These are phyloP conservation scores for Volucella inflata DNA, from an alignment of 2,888 invertebrate species.

Conservation along the genomic window DNA sequence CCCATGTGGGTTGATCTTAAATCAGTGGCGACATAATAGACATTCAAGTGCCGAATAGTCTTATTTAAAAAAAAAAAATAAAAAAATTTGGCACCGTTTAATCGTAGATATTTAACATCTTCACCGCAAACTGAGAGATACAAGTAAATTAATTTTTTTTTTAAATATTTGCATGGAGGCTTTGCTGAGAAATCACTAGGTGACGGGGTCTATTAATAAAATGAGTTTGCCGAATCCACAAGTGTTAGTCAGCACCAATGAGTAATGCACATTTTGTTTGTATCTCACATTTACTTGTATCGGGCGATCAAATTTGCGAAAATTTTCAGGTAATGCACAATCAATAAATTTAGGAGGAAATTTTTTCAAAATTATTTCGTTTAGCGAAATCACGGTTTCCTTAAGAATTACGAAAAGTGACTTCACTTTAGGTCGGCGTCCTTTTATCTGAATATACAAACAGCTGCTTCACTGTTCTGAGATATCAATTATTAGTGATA, in stretches of 20 bases:
- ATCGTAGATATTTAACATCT: conserved; percentile 4
- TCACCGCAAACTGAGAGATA: conserved; percentile 10
- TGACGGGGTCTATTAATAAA: conserved; percentile 50
- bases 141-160: conserved; percentile 38
- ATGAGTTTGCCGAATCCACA: neutral
- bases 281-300: conserved; percentile 17
- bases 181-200: conserved; percentile 3
- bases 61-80: conserved; percentile 42
- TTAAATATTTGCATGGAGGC: conserved; percentile 29
- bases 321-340: too few species aligned
- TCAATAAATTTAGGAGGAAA: too few species aligned
- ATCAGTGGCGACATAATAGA: conserved; percentile 2
- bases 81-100: conserved; percentile 25
- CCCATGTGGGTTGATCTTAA: neutral
- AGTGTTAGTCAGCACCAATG: conserved; percentile 12
- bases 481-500: too few species aligned
- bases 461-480: too few species aligned
- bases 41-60: neutral
- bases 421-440: too few species aligned
- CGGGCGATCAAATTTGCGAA: too few species aligned
- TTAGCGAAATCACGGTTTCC: too few species aligned
- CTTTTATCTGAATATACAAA: too few species aligned
- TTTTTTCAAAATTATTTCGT: too few species aligned
- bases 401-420: too few species aligned
- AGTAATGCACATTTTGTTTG: conserved; percentile 22